A percentile compares a stretch with the other conserved stretches of the same genome.
Evolutionary conservation across 1,140 invertebrate genomes (phyloP).

Genomic region (Samia ricini): DNA sequence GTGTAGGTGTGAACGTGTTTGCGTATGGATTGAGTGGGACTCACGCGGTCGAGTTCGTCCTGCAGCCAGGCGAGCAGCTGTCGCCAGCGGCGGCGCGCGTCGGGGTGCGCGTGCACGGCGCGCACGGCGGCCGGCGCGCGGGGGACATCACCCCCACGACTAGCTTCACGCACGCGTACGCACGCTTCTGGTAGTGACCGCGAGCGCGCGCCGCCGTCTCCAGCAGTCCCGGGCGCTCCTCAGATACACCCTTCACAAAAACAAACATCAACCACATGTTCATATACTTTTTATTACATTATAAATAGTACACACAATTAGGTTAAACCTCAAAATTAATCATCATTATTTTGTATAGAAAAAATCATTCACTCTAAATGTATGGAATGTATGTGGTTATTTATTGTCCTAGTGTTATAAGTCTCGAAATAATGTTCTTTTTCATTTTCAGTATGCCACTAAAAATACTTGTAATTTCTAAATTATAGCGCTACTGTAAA

Average conservation of each 20-base stretch:
- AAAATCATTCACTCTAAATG: too few species aligned
- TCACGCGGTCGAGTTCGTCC: slow-evolving; percentile 92
- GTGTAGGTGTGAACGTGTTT: too few species aligned
- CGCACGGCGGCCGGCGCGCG: slow-evolving; percentile 87
- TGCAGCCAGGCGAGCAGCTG: slow-evolving; percentile 95
- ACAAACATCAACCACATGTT: too few species aligned
- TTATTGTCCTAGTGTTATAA: too few species aligned
- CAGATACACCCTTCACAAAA: slow-evolving; percentile 82
- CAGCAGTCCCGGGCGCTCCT: slow-evolving; percentile 94
- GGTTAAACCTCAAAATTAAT: too few species aligned
- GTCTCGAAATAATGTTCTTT: too few species aligned
- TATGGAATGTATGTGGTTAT: too few species aligned
- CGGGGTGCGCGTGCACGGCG: slow-evolving; percentile 86
- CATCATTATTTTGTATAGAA: too few species aligned
- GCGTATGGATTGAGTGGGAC: slow-evolving; percentile 22
- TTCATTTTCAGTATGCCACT: too few species aligned
- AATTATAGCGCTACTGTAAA: too few species aligned
- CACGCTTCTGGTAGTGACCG: slow-evolving; percentile 96
- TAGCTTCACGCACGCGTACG: slow-evolving; percentile 98
- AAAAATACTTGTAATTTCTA: too few species aligned
- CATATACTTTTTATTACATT: too few species aligned
- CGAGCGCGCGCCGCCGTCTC: slow-evolving; percentile 95
- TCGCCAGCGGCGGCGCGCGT: slow-evolving; percentile 92
- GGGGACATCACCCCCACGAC: slow-evolving; percentile 92
- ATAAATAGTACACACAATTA: neutral